phyloP scores from a whole-genome alignment of 2,113 vertebrate genomes.

The Sus scrofa region DNA sequence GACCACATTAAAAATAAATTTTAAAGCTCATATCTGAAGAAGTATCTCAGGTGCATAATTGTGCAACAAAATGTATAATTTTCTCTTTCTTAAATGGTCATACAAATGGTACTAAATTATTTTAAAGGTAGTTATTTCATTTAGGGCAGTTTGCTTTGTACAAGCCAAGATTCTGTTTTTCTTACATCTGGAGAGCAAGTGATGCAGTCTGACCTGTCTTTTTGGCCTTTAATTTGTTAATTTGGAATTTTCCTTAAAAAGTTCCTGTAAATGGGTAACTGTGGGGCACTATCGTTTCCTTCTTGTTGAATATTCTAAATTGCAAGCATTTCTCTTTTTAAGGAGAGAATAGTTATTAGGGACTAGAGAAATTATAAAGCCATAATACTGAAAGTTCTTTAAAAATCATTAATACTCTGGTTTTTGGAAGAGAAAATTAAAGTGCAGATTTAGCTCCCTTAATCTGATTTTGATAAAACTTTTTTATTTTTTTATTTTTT shows the following conservation, averaged over 20 bases:
- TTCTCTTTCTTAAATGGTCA: neutral
- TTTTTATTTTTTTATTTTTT: no score
- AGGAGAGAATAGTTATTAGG: neutral
- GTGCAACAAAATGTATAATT: neutral
- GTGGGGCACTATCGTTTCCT: neutral
- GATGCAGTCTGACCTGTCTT: neutral
- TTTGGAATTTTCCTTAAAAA: constrained; percentile 38
- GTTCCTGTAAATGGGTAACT: neutral
- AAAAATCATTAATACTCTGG: neutral
- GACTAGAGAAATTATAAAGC: neutral
- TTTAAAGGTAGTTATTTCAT: constrained; percentile 53
- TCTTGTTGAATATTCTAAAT: constrained; percentile 20
- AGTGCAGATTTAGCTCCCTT: neutral
- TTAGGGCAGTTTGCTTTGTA: constrained; percentile 8
- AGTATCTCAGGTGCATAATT: neutral
- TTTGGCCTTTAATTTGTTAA: constrained; percentile 39
- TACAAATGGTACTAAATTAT: constrained; percentile 28
- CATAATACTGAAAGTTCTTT: constrained; percentile 22
- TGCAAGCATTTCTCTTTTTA: neutral
- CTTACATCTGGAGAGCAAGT: constrained; percentile 20
- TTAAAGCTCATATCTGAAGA: constrained; percentile 55
- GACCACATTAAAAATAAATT: constrained; percentile 43
- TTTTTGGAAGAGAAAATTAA: constrained; percentile 49
- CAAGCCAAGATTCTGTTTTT: constrained; percentile 16
- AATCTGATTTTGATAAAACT: constrained; percentile 28